Evolutionary conservation across 2,797 vertebrate species (phyloP).

Genomic region (Diplodus puntazzo): DNA sequence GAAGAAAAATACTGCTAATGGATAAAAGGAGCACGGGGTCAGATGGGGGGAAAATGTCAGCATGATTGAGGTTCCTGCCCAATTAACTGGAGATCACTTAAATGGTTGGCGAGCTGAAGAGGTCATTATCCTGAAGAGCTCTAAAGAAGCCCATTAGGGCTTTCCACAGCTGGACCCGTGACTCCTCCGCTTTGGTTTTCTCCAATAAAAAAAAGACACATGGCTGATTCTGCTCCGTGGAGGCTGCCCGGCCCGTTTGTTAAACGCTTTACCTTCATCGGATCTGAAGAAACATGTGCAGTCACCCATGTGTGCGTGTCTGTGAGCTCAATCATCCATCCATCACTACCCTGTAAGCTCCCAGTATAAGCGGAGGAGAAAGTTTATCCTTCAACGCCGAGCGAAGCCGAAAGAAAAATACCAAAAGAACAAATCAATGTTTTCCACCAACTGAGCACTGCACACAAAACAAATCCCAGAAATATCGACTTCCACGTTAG

Average conservation of each 20-base stretch:
- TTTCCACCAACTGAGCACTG: slow-evolving; percentile 66
- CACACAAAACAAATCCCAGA: slow-evolving; percentile 63
- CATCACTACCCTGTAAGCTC: neutral
- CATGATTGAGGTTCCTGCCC: slow-evolving; percentile 74
- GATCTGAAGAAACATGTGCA: slow-evolving; percentile 20
- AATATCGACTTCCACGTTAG: slow-evolving; percentile 63
- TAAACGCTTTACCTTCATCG: slow-evolving; percentile 31
- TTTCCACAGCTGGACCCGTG: slow-evolving; percentile 52
- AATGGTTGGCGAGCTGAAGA: slow-evolving; percentile 66
- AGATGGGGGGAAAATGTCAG: slow-evolving; percentile 31
- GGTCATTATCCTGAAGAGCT: slow-evolving; percentile 74
- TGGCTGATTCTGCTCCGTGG: slow-evolving; percentile 21
- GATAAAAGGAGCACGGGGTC: slow-evolving; percentile 56
- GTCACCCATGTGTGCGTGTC: slow-evolving; percentile 4
- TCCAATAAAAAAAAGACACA: slow-evolving; percentile 44
- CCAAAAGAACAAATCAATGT: slow-evolving; percentile 68
- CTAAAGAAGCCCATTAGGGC: slow-evolving; percentile 66
- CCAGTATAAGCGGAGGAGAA: slow-evolving; percentile 16
- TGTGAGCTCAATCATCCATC: slow-evolving; percentile 11
- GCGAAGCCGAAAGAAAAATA: slow-evolving; percentile 52
- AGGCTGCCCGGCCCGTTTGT: slow-evolving; percentile 20
- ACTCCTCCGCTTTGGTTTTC: slow-evolving; percentile 50
- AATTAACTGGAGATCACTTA: slow-evolving; percentile 82
- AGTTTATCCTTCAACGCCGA: slow-evolving; percentile 36
- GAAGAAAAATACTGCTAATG: slow-evolving; percentile 59